Evolutionary conservation across 2,113 vertebrate genomes (phyloP).

Genomic region (Laticauda laticaudata): DNA sequence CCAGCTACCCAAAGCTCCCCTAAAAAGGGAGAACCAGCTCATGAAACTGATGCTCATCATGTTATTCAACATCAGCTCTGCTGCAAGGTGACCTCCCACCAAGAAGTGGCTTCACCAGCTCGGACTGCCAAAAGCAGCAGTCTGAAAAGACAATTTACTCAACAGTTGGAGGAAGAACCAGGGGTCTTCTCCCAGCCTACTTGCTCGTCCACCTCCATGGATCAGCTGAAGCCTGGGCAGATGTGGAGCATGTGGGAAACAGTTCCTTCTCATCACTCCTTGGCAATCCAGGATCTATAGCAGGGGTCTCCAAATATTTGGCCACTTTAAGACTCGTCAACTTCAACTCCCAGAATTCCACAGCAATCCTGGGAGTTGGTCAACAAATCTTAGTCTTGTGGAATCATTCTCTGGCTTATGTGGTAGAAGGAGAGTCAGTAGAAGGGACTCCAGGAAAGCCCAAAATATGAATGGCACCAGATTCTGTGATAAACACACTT

Average conservation of each 20-base stretch:
- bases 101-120: neutral
- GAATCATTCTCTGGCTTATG: neutral
- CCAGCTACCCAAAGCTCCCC: neutral
- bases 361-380: neutral
- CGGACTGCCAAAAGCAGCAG: neutral
- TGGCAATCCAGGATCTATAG: neutral
- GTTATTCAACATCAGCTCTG: neutral
- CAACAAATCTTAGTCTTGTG: neutral
- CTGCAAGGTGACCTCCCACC: neutral
- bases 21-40: neutral
- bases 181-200: neutral
- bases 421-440: neutral
- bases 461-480: neutral
- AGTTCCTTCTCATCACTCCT: neutral
- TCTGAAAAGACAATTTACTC: neutral
- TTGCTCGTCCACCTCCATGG: neutral
- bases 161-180: neutral
- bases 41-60: neutral
- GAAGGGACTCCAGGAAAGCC: neutral
- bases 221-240: neutral
- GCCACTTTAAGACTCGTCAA: neutral
- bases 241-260: neutral
- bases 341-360: neutral
- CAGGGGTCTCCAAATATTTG: neutral
- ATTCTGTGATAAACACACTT: neutral